Evolutionary conservation across 2,113 vertebrate genomes (phyloP).

Genomic region (Sinocyclocheilus maitianheensis): DNA sequence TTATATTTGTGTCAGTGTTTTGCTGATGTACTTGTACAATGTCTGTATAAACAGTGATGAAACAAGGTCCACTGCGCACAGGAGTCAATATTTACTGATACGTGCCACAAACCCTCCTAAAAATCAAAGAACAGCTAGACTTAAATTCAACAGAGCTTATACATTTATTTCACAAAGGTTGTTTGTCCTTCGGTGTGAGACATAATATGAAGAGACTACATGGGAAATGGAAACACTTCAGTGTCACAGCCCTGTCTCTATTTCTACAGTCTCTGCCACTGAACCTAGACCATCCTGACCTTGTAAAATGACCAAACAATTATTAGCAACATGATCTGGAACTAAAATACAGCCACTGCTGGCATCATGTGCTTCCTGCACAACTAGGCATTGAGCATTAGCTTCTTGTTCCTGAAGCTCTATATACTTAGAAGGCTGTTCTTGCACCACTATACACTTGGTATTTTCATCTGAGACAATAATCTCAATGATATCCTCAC

Average conservation of each 20-base stretch:
- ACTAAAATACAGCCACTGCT: conserved; percentile 68
- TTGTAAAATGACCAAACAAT: conserved; percentile 72
- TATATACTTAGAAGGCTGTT: conserved; percentile 67
- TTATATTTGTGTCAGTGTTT: neutral
- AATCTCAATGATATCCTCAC: conserved; percentile 69
- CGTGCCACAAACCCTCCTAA: conserved; percentile 11
- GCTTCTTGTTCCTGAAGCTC: conserved; percentile 69
- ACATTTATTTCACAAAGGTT: conserved; percentile 1
- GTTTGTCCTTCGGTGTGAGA: neutral
- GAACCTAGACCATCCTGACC: conserved; percentile 68
- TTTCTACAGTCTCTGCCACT: conserved; percentile 80
- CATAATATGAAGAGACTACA: neutral
- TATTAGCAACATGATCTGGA: conserved; percentile 63
- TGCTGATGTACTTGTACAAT: conserved; percentile 30
- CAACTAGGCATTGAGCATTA: conserved; percentile 5
- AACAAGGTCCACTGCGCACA: conserved; percentile 56
- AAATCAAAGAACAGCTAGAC: conserved; percentile 5
- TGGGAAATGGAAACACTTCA: conserved; percentile 18
- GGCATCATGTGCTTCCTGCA: conserved; percentile 45
- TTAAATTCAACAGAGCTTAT: neutral
- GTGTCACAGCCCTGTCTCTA: conserved; percentile 66
- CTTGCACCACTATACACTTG: conserved; percentile 73
- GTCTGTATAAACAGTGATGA: conserved; percentile 53
- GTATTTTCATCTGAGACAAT: conserved; percentile 66
- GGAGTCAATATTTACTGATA: conserved; percentile 62